Conservation (phyloP, 2,888 invertebrate species). For the Eurois occulta region DNA sequence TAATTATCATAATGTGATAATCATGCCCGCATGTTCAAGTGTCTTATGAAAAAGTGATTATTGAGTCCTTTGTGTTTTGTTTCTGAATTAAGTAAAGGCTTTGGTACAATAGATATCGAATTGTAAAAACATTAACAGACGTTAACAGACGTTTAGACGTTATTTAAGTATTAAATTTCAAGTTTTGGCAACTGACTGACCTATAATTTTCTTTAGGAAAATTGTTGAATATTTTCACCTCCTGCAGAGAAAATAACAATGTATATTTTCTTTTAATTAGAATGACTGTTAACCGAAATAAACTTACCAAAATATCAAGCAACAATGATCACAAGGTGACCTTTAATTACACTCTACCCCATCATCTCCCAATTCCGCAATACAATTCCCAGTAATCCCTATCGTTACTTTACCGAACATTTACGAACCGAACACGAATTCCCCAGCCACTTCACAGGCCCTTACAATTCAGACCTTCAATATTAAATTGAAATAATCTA, state of each 20-base stretch:
- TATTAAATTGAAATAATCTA: constrained; percentile 70
- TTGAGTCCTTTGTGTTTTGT: constrained; percentile 25
- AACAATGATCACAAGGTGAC: constrained; percentile 26
- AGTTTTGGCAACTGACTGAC: background rate
- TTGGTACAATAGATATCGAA: background rate
- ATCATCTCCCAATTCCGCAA: constrained; percentile 32
- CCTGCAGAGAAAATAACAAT: background rate
- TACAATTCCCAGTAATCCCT: constrained; percentile 22
- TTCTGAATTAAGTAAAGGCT: background rate
- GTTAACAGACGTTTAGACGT: too few species aligned
- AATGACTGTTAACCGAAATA: background rate
- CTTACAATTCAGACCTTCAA: constrained; percentile 62
- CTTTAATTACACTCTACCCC: constrained; percentile 41
- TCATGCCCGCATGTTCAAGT: constrained; percentile 45
- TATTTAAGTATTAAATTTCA: background rate
- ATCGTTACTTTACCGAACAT: constrained; percentile 40
- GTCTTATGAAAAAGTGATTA: constrained; percentile 51
- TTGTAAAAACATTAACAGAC: background rate
- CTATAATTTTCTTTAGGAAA: background rate
- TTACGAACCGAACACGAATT: constrained; percentile 49
- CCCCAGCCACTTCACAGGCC: constrained; percentile 57
- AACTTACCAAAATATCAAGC: background rate
- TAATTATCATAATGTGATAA: constrained; percentile 53
- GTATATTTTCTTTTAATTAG: background rate
- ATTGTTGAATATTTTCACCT: background rate